Evolutionary conservation across 1,140 invertebrate species (phyloP), one percentile per base, ranked within the genome.

Genomic region (Atopsyche davidsoni): DNA sequence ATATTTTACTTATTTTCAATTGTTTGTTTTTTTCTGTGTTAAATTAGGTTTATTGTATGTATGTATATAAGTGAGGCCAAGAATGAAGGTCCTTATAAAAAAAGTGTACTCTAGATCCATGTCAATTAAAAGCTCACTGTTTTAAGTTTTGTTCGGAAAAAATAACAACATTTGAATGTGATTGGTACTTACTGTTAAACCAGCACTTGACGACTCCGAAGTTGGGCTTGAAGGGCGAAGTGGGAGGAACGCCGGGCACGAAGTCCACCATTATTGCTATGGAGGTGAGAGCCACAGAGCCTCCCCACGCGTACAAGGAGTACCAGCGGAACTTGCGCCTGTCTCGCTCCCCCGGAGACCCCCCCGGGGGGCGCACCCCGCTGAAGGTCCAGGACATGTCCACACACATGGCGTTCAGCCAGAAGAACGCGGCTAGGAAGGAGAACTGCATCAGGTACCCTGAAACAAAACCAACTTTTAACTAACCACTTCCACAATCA

Each of bases 331-430:
- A 54, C 14, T 45, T 46, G n/a, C 44, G 41, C 2, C 44, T 19
- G n/a, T 51, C 51, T 16, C 45, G 43, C 4, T 54, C 44, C 16
- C 18, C 45, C 17, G 36, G 25, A 17, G 43, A 36, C 1, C 47
- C 48, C 16, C 39, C 45, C 14, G 47, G 52, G 11, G 51, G 23
- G 4, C 56, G 46, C n/a, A 58, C 23, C 9, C 42, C 44, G 40
- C 77, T 78, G 64, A 81, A 80, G 2, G 83, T 84, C 63, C 77
- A 74, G 67, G 77, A 85, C 42, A 85, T 79, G 57, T 85, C 82
- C 48, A 81, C 77, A 41, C 82, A 78, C 73, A 86, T 81, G 1
- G 82, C 75, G 59, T 79, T 81, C 60, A 86, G 75, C 83, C 83
- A 87, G 51, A 79, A 80, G 63, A 86, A 85, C 3, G 81, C 78